Evolutionary conservation across 2,797 vertebrate species (phyloP).

Genomic region (Nannoperca obscura): DNA sequence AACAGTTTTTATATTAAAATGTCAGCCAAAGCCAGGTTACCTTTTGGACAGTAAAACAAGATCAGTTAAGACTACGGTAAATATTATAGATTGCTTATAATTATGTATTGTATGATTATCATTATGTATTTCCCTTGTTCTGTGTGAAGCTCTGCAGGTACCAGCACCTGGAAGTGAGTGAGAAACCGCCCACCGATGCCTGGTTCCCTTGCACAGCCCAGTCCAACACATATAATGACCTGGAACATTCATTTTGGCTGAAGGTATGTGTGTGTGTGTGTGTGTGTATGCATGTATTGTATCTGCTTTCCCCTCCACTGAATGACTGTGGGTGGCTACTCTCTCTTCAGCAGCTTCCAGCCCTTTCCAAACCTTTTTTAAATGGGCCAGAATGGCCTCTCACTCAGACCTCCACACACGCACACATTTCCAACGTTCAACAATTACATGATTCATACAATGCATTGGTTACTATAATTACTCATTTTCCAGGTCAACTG

Average conservation of each 20-base stretch:
- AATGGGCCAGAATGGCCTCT: constrained; percentile 37
- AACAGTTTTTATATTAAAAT: constrained; percentile 6
- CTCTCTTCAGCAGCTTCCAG: constrained; percentile 48
- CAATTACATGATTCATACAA: constrained; percentile 58
- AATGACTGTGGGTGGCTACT: constrained; percentile 52
- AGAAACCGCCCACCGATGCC: constrained; percentile 76
- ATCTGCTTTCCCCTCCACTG: constrained; percentile 37
- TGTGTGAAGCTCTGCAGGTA: constrained; percentile 88
- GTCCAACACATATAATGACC: constrained; percentile 67
- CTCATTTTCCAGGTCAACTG: constrained; percentile 55
- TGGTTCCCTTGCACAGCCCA: constrained; percentile 90
- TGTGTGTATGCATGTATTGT: constrained; percentile 9
- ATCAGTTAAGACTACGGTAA: not conserved
- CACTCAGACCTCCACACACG: constrained; percentile 19
- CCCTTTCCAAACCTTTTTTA: constrained; percentile 43
- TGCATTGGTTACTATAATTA: constrained; percentile 27
- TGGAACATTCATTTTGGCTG: constrained; percentile 88
- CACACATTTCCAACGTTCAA: constrained; percentile 45
- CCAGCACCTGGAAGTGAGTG: constrained; percentile 79
- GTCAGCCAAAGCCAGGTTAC: not conserved
- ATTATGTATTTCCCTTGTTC: constrained; percentile 4
- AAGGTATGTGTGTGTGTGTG: constrained; percentile 82
- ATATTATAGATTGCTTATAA: not conserved
- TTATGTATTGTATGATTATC: not conserved
- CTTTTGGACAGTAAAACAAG: not conserved